Percentiles rank a stretch among this genome's conserved stretches.
These are phyloP conservation scores for Spodoptera exigua DNA, from an alignment of 2,888 invertebrate genomes.

Conservation along the genomic window DNA sequence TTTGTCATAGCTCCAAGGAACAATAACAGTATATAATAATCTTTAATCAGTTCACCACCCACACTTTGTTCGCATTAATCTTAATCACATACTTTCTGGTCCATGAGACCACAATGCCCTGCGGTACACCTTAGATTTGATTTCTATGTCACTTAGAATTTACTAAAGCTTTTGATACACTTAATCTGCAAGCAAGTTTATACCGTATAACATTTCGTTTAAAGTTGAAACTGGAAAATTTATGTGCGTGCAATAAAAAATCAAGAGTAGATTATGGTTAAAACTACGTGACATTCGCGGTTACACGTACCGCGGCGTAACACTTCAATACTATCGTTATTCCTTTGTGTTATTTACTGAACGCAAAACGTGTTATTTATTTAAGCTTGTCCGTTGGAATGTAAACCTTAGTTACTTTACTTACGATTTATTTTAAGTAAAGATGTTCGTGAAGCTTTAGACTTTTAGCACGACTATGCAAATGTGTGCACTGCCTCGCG, in stretches of 20 bases:
- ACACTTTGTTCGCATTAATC: conserved; percentile 59
- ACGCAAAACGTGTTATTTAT: conserved; percentile 56
- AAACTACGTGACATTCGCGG: conserved; percentile 78
- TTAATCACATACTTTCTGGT: conserved; percentile 62
- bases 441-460: conserved; percentile 54
- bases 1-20: conserved; percentile 55
- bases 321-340: conserved; percentile 75
- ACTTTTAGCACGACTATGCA: conserved; percentile 64
- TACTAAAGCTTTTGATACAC: conserved; percentile 48
- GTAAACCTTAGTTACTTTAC: conserved; percentile 28
- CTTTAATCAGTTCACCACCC: conserved; percentile 56
- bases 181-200: conserved; percentile 48
- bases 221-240: conserved; percentile 55
- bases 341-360: conserved; percentile 68
- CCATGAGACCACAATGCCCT: conserved; percentile 58
- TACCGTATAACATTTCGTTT: conserved; percentile 29
- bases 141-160: conserved; percentile 49
- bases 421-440: conserved; percentile 56
- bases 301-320: conserved; percentile 79
- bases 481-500: conserved; percentile 80
- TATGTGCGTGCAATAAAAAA: conserved; percentile 60
- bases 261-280: conserved; percentile 68
- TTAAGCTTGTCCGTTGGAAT: conserved; percentile 12
- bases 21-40: conserved; percentile 55
- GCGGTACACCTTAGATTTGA: conserved; percentile 49